Base-by-base conservation (phyloP, 2,113 vertebrate species). In the Callipepla californica region DNA sequence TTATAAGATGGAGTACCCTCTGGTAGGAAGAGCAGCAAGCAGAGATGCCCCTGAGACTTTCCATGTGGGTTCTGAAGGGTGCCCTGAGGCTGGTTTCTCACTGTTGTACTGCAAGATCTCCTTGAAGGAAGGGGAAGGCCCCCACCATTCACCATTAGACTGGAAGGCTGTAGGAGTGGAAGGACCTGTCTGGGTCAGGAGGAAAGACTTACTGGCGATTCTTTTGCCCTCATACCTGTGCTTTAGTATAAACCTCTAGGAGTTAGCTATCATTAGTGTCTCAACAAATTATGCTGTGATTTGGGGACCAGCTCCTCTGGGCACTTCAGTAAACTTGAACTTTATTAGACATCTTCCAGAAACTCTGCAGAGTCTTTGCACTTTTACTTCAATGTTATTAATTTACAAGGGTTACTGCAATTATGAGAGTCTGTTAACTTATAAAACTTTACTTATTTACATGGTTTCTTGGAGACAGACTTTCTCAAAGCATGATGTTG, bases 401-500 rank as follows among this genome's bases (percentile, higher is more conserved):
- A 96, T 97, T 94, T 94, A 95, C 68, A 87, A 92, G 61, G 76
- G 77, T 85, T 95, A 80, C 61, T 55, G 89, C 83, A 94, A 90
- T 96, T 93, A 93, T 58, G 44, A 83, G 38, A 80, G 76, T 86
- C 68, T 3, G 18, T 74, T 73, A 86, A 95, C 94, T 94, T 83
- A 70, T 93, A 93, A 92, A 96, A 88, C 85, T 94, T 95, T 95
- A 95, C 78, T 96, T 97, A 96, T 95, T 97, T 96, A 96, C 91
- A 68, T n/a, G 87, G 75, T 81, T 79, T 96, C 93, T 94, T 80
- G 76, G 75, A 47, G 61, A 83, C 62, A 83, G 80, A 94, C 86
- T 93, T 95, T 94, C 94, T 96, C 13, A 5, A 73, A 94, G 68
- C 2, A 0, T 89, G 94, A 96, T 81, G 89, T 25, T 97, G 96